These are phyloP conservation scores for Zootoca vivipara DNA, from an alignment of 2,113 vertebrate genomes.

Conservation along the genomic window DNA sequence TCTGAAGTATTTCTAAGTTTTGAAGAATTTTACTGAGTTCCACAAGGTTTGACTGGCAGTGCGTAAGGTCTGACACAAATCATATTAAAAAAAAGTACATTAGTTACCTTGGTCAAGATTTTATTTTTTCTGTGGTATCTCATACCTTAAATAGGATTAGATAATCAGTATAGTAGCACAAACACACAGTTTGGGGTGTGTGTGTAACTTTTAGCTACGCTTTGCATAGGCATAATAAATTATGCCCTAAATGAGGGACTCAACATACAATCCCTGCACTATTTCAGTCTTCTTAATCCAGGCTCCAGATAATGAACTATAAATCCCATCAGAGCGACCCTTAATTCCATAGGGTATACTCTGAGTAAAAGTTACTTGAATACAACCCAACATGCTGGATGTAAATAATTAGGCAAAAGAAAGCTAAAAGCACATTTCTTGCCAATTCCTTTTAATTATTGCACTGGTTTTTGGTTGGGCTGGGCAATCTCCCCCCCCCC, in stretches of 20 bases:
- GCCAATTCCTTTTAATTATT: too few species aligned
- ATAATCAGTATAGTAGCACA: background rate
- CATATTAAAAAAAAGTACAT: constrained; percentile 44
- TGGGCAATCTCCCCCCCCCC: too few species aligned
- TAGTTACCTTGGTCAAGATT: background rate
- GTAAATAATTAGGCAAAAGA: background rate
- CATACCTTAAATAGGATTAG: background rate
- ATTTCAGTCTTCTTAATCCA: background rate
- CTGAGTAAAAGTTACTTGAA: too few species aligned
- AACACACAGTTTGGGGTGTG: background rate
- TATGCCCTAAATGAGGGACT: background rate
- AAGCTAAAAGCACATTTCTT: background rate
- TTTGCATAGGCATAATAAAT: background rate
- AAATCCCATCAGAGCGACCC: too few species aligned
- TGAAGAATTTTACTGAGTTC: constrained; percentile 95
- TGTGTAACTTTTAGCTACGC: background rate
- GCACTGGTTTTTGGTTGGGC: too few species aligned
- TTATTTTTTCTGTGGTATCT: background rate
- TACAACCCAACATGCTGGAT: background rate
- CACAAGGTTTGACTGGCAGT: constrained; percentile 94
- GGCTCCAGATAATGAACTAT: too few species aligned
- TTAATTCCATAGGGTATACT: too few species aligned
- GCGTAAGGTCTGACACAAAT: constrained; percentile 86
- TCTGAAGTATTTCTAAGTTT: constrained; percentile 97
- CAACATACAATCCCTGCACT: background rate